Conservation (phyloP, 1,140 invertebrate genomes). For the Leptopilina boulardi region DNA sequence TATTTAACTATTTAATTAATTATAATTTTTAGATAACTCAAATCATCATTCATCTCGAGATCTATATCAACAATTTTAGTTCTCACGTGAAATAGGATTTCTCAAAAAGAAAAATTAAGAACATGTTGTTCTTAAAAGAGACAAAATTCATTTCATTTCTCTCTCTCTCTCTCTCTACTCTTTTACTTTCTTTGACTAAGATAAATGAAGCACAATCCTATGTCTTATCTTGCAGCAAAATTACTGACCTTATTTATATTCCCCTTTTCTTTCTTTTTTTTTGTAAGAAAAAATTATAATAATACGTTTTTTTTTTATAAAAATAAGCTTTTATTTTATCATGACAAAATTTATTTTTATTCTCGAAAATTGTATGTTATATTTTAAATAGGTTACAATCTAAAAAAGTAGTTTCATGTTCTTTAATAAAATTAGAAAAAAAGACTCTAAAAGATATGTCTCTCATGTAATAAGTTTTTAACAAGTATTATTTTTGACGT, state of each 20-base stretch:
- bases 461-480: background rate
- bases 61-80: background rate
- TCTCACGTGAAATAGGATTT: background rate
- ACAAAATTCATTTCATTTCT: background rate
- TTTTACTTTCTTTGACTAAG: background rate
- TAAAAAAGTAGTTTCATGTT: too few relatives aligned
- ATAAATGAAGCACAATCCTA: background rate
- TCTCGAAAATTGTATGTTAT: too few relatives aligned
- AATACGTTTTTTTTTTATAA: too few relatives aligned
- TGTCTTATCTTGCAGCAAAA: background rate
- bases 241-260: background rate
- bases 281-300: background rate
- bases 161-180: background rate
- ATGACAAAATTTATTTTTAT: too few relatives aligned
- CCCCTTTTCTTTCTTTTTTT: background rate
- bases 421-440: too few relatives aligned
- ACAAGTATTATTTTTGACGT: background rate
- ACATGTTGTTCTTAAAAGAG: background rate
- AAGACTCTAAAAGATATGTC: too few relatives aligned
- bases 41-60: background rate
- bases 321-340: too few relatives aligned
- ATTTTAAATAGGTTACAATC: too few relatives aligned
- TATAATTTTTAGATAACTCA: background rate
- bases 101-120: background rate
- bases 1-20: background rate